Conservation (phyloP, 2,797 vertebrate genomes). For the Loris lydekkerianus region DNA sequence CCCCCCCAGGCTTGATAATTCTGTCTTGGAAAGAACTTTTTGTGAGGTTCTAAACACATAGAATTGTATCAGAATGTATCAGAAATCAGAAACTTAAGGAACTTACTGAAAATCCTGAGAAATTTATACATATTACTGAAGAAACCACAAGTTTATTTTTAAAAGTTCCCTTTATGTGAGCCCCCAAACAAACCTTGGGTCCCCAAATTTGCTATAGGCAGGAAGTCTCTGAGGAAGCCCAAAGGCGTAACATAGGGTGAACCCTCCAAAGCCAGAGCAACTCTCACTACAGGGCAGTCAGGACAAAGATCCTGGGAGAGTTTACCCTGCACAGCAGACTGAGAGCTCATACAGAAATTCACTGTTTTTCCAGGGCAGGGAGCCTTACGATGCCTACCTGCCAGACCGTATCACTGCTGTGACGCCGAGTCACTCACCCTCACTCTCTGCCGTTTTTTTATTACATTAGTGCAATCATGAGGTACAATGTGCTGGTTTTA, state of each 20-base stretch:
- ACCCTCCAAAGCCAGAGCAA: not conserved
- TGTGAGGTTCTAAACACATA: not conserved
- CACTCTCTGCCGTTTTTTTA: not conserved
- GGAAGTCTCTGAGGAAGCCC: not conserved
- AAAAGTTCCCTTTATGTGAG: not conserved
- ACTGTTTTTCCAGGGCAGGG: not conserved
- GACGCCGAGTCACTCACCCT: not conserved
- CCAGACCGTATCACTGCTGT: not conserved
- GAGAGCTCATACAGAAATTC: not conserved
- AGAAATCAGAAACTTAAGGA: constrained; percentile 39
- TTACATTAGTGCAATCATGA: no score
- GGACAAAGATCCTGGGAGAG: not conserved
- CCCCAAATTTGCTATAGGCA: not conserved
- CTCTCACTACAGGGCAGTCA: not conserved
- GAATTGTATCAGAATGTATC: not conserved
- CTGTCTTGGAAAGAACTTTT: not conserved
- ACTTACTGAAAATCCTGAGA: not conserved
- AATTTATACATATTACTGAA: not conserved
- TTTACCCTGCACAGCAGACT: not conserved
- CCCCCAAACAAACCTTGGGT: not conserved
- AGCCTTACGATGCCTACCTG: not conserved
- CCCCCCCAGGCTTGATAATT: not conserved
- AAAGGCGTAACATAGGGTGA: not conserved
- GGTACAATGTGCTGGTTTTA: no score
- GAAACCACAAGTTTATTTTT: not conserved